Base-by-base conservation (phyloP, 2,888 invertebrate genomes). In the Platycheirus albimanus region DNA sequence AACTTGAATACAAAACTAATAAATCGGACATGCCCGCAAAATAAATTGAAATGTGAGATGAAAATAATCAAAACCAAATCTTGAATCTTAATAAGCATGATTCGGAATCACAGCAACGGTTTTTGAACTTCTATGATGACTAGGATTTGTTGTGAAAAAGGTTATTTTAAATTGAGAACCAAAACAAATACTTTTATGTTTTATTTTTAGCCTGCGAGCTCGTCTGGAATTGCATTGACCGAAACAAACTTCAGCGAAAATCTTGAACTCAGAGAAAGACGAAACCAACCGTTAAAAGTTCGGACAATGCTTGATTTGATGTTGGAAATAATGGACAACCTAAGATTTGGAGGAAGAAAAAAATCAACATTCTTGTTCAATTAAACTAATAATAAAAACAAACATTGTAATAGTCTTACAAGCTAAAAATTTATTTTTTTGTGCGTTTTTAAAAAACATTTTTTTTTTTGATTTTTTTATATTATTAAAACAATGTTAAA, bases 271-370 rank as follows among this genome's bases (percentile, higher is more conserved):
- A 38, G 15, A 24, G 56, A 30, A 52, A 52, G 17, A 8, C 13
- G 67, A 36, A 36, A 69, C 3, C 43, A 49, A 1, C 8, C 13
- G 38, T 54, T 64, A 10, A 85, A 84, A 8, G 45, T 67, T 8
- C 70, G 80, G 38, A 71, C 67, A 3, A 85, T 87, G 43, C 54
- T 86, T 15, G 85, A 87, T 8, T 74, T 87, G 1, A 85, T 87
- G 56, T 52, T 86, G 17, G 86, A 85, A 10, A 83, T 87, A 45
- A 83, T 87, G 15, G 86, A 86, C 1, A 85, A 79, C 0, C 47
- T 87, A 10, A 86, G 85, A 43, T 61, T 83, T 36, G 77, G 85
- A 10, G 49, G 49, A 6, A 66, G 30, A 7, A 47, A 45, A 38
- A 49, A 70, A 33, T 13, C 45, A 28, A 49, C n/a, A n/a, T n/a